Conservation (phyloP, 2,888 invertebrate genomes). For the Nycteola revayana region DNA sequence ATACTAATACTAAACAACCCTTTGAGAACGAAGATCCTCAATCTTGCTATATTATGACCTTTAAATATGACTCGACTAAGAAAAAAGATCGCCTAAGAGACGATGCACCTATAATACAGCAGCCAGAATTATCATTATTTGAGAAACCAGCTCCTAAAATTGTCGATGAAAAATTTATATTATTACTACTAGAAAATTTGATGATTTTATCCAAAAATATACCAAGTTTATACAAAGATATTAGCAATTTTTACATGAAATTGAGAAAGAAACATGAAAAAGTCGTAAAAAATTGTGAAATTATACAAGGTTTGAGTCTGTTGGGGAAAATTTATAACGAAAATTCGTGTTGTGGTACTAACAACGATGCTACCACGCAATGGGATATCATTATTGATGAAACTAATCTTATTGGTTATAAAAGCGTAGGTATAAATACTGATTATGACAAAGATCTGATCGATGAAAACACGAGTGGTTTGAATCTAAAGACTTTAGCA, state of each 20-base stretch:
- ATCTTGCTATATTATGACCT: slow-evolving; percentile 51
- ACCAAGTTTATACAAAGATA: slow-evolving; percentile 55
- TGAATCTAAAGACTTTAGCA: slow-evolving; percentile 11
- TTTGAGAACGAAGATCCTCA: slow-evolving; percentile 40
- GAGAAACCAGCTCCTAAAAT: slow-evolving; percentile 45
- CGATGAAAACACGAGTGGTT: slow-evolving; percentile 19
- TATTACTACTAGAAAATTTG: slow-evolving; percentile 60
- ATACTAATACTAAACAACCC: slow-evolving; percentile 17
- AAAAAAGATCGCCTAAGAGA: slow-evolving; percentile 35
- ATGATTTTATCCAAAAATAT: slow-evolving; percentile 51
- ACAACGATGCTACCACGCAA: slow-evolving; percentile 39
- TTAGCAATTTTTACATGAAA: slow-evolving; percentile 50
- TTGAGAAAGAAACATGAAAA: slow-evolving; percentile 55
- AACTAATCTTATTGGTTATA: background rate
- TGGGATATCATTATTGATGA: slow-evolving; percentile 18
- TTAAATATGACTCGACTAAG: slow-evolving; percentile 40
- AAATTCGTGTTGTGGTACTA: slow-evolving; percentile 23
- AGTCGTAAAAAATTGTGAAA: slow-evolving; percentile 32
- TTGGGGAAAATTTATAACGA: slow-evolving; percentile 60
- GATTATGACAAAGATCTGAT: slow-evolving; percentile 6
- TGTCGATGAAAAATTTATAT: slow-evolving; percentile 62
- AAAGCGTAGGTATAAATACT: slow-evolving; percentile 11
- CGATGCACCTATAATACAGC: background rate
- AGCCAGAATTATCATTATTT: slow-evolving; percentile 36
- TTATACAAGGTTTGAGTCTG: slow-evolving; percentile 49